Base-by-base conservation (phyloP, 1,140 invertebrate species). In the Drosophila repletoides region DNA sequence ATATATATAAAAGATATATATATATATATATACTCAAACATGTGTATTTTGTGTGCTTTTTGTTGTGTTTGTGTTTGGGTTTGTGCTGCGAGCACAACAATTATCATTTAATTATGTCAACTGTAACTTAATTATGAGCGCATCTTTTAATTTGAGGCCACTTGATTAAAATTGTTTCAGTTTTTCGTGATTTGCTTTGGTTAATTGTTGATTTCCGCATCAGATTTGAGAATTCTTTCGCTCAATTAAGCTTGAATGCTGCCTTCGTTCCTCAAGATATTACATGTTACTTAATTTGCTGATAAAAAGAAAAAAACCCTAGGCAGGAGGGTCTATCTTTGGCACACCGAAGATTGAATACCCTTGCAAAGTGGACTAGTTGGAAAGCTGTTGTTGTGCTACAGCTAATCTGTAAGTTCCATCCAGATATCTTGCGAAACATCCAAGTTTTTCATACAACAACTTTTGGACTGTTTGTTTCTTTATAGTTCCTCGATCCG, bases 71-170 rank as follows among this genome's bases (percentile, higher is more conserved):
- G 9, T 70, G 33, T 60, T 22, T 41, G 26, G 56, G 22, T 56
- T n/a, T 67, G 19, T 38, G 24, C 21, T 61, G 36, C 36, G 65
- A 60, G 45, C 70, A 70, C 34, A 83, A 75, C 77, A 88, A 88
- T 88, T 88, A 83, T 88, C 65, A 83, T 88, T 88, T 88, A 88
- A 88, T 88, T 88, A 88, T 88, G 83, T 88, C 83, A 88, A 88
- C 84, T 84, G 74, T 84, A 88, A 88, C 84, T 88, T 88, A 88
- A 88, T 88, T 88, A 88, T 83, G 84, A 64, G 71, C 76, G 43
- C 63, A 79, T 77, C 70, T 83, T 71, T 83, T 63, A 73, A 84
- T 77, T 84, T 77, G 56, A 52, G 71, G 34, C 55, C 65, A 70
- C 43, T 65, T 61, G 65, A 68, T 68, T 68, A 63, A 65, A 70